These are phyloP conservation scores for Morinoia aosen DNA, from an alignment of 2,888 invertebrate species.

Conservation along the genomic window DNA sequence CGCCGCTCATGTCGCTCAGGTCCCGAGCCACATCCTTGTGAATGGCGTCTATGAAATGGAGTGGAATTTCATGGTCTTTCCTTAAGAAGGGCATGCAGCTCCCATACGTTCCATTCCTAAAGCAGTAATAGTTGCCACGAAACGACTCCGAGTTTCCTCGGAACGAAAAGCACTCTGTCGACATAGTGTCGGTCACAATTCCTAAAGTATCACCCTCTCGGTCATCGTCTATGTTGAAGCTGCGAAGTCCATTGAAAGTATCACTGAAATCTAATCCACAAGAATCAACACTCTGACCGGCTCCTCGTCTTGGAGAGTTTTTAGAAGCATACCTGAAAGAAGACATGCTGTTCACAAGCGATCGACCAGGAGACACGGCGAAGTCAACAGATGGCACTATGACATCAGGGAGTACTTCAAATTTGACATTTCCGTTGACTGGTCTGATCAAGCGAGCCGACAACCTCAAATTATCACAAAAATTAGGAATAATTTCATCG, in stretches of 20 bases:
- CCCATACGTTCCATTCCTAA: background rate
- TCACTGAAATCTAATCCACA: background rate
- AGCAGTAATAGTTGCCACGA: constrained; percentile 19
- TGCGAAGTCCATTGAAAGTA: background rate
- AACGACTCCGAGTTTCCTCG: background rate
- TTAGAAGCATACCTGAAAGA: background rate
- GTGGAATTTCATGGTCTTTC: background rate
- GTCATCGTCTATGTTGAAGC: background rate
- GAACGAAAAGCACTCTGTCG: background rate
- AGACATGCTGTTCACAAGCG: background rate
- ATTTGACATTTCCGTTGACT: constrained; percentile 6
- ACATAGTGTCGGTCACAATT: background rate
- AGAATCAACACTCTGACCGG: background rate
- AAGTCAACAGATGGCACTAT: constrained; percentile 31
- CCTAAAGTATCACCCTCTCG: background rate
- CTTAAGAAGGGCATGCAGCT: background rate
- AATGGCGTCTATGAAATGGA: constrained; percentile 27
- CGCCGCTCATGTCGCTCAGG: constrained; percentile 52
- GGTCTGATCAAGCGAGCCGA: constrained; percentile 22
- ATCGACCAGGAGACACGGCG: background rate
- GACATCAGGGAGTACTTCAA: constrained; percentile 27
- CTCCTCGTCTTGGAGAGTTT: background rate
- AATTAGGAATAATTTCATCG: background rate
- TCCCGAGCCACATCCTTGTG: constrained; percentile 8
- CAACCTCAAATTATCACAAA: background rate